Evolutionary conservation across 2,113 vertebrate species (phyloP).

Genomic region (Neolamprologus sp.): DNA sequence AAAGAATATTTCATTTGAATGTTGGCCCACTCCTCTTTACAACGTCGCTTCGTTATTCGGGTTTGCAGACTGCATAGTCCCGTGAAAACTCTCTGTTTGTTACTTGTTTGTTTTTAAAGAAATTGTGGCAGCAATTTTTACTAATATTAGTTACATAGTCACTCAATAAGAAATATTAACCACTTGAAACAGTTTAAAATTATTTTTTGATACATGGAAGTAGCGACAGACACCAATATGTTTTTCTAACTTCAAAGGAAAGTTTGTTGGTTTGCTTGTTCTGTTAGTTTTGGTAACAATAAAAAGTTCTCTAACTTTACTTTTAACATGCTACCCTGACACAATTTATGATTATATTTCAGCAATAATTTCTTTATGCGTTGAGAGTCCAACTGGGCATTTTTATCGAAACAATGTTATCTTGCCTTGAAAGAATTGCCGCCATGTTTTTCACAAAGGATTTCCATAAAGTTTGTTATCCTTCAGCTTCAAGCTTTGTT

Average conservation of each 20-base stretch:
- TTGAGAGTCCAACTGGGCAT: neutral
- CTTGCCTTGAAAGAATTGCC: neutral
- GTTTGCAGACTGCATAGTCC: neutral
- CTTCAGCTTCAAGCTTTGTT: neutral
- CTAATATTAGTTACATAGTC: neutral
- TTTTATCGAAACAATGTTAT: neutral
- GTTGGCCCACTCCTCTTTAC: neutral
- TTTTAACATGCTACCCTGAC: neutral
- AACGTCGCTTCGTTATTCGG: rapidly evolving
- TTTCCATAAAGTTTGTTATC: neutral
- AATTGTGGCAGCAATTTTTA: neutral
- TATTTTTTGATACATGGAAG: neutral
- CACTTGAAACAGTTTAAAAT: neutral
- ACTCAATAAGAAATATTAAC: neutral
- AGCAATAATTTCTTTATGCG: neutral
- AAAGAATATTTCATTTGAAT: neutral
- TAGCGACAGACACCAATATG: neutral
- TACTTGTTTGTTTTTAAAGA: neutral
- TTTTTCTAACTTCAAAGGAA: neutral
- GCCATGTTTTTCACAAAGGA: neutral
- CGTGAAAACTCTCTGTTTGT: neutral
- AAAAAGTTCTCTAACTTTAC: neutral
- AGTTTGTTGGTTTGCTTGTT: neutral
- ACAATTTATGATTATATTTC: neutral
- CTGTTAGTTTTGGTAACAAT: neutral